Base-by-base conservation (phyloP, 2,888 invertebrate species). In the Eurois occulta region DNA sequence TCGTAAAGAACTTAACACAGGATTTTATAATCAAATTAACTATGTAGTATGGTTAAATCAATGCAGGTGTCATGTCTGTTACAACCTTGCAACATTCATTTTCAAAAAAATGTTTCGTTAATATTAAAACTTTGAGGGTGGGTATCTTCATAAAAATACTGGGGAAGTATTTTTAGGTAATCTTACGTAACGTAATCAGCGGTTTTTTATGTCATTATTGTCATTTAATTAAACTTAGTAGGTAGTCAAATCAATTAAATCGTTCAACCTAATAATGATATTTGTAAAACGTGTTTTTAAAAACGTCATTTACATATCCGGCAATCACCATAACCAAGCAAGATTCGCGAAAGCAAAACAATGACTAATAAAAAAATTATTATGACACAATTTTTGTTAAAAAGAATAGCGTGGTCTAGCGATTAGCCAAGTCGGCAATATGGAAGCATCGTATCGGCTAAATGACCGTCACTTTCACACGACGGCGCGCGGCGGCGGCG, bases 391-490 rank as follows among this genome's bases (percentile, higher is more conserved):
- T 28, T 73, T 73, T 67, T 38, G 18, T 60, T 41, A 28, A 70
- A 58, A 69, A 75, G 0, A 58, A 83, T 69, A 75, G 43, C 70
- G 58, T 66, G 60, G 16, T 72, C 6, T 16, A 65, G 52, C n/a
- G 28, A 48, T 72, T 75, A 69, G 62, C n/a, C 32, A 81, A 75
- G 65, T 73, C 35, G 28, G 67, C 58, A 80, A 64, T 35, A 71
- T 38, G 28, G 60, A 66, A 41, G 65, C 74, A 76, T 72, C 67
- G 81, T 69, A 73, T 66, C 64, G 68, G 58, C 64, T 73, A 81
- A 84, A 81, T 52, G 73, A 66, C 60, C 58, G 82, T 58, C 73
- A 77, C 78, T 82, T 85, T 78, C 81, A 72, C 77, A 69, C 72
- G 82, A 69, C 74, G 84, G 76, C 78, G 81, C n/a, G n/a, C n/a